phyloP scores from a whole-genome alignment of 2,113 vertebrate species.

The Dicrurus megarhynchus region DNA sequence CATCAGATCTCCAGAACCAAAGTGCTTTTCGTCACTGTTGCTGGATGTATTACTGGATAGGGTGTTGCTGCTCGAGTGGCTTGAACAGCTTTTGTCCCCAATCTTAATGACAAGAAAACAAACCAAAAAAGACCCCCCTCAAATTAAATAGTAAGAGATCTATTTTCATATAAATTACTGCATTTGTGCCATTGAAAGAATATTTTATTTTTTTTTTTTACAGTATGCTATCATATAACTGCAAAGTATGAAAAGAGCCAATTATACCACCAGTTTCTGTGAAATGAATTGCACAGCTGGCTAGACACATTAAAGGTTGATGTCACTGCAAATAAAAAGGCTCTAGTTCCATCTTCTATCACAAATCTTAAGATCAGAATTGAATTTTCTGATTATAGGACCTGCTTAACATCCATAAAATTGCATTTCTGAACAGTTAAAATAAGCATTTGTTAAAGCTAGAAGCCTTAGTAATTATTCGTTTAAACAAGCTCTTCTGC shows the following conservation, averaged over 20 bases:
- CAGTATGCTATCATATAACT: background rate
- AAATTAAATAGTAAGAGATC: background rate
- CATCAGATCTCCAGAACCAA: slow-evolving; percentile 92
- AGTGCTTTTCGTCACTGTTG: slow-evolving; percentile 94
- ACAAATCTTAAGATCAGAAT: slow-evolving; percentile 3
- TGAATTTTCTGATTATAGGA: slow-evolving; percentile 12
- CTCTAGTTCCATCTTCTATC: background rate
- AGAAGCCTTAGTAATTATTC: background rate
- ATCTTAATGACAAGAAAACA: slow-evolving; percentile 69
- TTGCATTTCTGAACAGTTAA: slow-evolving; percentile 1
- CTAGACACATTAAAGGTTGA: slow-evolving; percentile 11
- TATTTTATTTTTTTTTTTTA: background rate
- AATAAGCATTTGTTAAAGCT: background rate
- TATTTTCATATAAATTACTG: background rate
- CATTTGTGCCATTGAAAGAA: slow-evolving; percentile 4
- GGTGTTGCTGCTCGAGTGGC: slow-evolving; percentile 94
- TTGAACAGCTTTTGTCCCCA: slow-evolving; percentile 89
- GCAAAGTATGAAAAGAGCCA: background rate
- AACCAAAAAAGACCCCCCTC: background rate
- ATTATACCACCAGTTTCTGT: background rate
- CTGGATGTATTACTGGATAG: slow-evolving; percentile 92
- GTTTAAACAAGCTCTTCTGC: background rate
- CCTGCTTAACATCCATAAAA: slow-evolving; percentile 10
- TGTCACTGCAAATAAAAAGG: slow-evolving; percentile 8
- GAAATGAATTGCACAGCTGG: slow-evolving; percentile 18